Percentiles rank a stretch among this genome's conserved stretches.
Evolutionary conservation across 2,888 invertebrate species (phyloP).

Genomic region (Machimus rusticus): DNA sequence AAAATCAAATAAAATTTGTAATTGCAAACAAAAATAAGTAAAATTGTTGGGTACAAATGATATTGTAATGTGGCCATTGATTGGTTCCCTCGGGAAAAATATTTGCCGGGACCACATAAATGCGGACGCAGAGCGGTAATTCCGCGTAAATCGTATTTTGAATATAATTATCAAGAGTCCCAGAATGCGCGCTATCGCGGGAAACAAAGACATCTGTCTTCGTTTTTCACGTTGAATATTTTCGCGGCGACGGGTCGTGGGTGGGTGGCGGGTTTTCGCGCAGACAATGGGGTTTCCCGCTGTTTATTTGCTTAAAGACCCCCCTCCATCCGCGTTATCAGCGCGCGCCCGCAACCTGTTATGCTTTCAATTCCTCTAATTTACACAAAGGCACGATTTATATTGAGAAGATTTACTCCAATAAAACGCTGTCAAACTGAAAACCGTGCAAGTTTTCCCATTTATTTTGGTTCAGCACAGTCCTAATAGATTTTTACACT

Average conservation of each 20-base stretch:
- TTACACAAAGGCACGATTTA: slow-evolving; percentile 42
- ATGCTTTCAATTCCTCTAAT: slow-evolving; percentile 41
- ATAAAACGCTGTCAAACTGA: slow-evolving; percentile 34
- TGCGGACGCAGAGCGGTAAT: background rate
- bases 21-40: background rate
- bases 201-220: background rate
- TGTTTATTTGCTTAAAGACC: slow-evolving; percentile 21
- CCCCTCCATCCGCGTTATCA: background rate
- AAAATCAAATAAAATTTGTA: background rate
- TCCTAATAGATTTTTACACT: slow-evolving; percentile 36
- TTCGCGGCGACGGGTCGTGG: background rate
- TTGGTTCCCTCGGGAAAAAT: background rate
- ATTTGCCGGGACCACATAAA: background rate
- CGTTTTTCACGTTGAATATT: background rate
- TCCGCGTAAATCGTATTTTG: background rate
- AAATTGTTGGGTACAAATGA: background rate
- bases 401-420: slow-evolving; percentile 32
- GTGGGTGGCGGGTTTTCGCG: background rate
- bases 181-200: background rate
- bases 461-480: slow-evolving; percentile 36
- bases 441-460: slow-evolving; percentile 40
- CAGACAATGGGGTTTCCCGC: background rate
- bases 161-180: slow-evolving; percentile 2
- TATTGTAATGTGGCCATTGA: background rate
- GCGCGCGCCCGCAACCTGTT: slow-evolving; percentile 24